These are phyloP conservation scores for Tipula vernalis DNA, from an alignment of 2,888 invertebrate genomes.

Conservation along the genomic window DNA sequence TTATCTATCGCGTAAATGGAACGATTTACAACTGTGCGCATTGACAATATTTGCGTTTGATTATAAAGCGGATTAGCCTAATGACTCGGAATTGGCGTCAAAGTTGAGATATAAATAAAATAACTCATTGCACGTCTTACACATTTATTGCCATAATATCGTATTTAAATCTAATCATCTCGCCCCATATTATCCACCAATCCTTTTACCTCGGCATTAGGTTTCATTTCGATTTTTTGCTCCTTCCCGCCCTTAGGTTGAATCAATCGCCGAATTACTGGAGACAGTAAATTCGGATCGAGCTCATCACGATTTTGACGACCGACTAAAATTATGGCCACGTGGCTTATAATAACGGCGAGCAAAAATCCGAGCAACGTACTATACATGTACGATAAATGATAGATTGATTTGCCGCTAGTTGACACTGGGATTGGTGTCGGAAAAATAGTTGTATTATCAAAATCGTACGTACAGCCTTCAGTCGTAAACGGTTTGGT, in stretches of 20 bases:
- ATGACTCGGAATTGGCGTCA: no score
- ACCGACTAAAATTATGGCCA: not conserved
- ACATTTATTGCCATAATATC: not conserved
- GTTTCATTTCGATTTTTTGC: not conserved
- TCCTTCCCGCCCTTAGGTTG: not conserved
- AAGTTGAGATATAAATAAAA: no score
- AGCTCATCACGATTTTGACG: not conserved
- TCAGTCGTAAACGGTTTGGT: conserved; percentile 41
- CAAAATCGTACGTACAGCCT: conserved; percentile 34
- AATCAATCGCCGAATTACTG: not conserved
- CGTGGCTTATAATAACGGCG: not conserved
- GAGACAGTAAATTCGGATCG: not conserved
- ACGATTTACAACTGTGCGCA: no score
- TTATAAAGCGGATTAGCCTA: no score
- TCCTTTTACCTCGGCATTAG: not conserved
- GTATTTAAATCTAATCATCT: not conserved
- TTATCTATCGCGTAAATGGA: not conserved
- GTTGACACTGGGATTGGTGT: not conserved
- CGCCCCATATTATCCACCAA: not conserved
- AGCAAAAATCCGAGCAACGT: not conserved
- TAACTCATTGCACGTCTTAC: not conserved
- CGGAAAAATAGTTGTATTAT: not conserved
- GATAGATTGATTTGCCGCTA: not conserved
- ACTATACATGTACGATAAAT: not conserved
- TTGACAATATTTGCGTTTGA: no score